A percentile compares a stretch with the other conserved stretches of the same genome.
Conservation (phyloP, 2,888 invertebrate species). For the Eurois occulta region DNA sequence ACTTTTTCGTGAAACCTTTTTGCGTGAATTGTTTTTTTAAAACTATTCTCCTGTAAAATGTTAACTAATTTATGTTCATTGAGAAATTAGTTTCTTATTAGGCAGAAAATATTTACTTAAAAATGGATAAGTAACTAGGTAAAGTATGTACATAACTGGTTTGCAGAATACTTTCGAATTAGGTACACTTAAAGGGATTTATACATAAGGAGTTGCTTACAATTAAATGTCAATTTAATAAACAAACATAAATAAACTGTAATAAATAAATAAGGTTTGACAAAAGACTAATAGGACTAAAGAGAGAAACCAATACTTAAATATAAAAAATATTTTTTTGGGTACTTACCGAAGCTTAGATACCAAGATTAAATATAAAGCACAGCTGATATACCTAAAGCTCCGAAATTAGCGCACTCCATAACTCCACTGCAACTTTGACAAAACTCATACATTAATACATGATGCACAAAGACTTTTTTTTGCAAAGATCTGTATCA, state of each 20-base stretch:
- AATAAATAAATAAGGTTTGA: background rate
- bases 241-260: background rate
- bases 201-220: background rate
- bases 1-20: background rate
- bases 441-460: constrained; percentile 27
- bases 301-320: background rate
- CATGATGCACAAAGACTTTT: constrained; percentile 54
- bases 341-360: background rate
- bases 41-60: background rate
- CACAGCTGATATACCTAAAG: background rate
- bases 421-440: constrained; percentile 9
- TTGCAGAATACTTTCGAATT: background rate
- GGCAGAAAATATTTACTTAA: background rate
- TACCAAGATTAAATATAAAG: background rate
- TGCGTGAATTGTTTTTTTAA: background rate
- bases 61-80: background rate
- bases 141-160: background rate
- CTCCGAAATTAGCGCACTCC: constrained; percentile 1
- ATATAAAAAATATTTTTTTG: background rate
- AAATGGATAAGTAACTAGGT: background rate
- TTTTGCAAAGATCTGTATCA: constrained; percentile 70
- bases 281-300: background rate
- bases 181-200: background rate
- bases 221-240: background rate
- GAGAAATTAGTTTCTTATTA: background rate